Base-by-base conservation (phyloP, 2,797 vertebrate species). In the Holocentrus rufus region DNA sequence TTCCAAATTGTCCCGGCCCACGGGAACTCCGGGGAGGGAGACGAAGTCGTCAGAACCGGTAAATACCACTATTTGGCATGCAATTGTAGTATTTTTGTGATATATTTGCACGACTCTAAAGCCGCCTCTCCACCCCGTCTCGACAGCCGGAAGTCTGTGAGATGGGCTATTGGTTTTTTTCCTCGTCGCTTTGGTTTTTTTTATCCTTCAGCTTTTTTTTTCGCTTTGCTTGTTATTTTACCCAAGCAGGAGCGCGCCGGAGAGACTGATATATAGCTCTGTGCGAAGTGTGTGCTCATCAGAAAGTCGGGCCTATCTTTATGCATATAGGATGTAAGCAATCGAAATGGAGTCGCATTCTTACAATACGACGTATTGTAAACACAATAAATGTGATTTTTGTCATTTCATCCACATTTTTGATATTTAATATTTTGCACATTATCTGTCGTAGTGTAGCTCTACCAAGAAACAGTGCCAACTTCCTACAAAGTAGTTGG, bases 71-170 rank as follows among this genome's bases (percentile, higher is more conserved):
- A 18, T 82, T 89, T 85, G 84, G 69, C 82, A 47, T 68, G 80
- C 86, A 81, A 68, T 85, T 83, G 64, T 82, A 13, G 77, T 89
- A 65, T 76, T 86, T 87, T 79, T 72, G 65, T 74, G 79, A 65
- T 79, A 74, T 79, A 89, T 89, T 85, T 91, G 66, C 85, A 87
- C 69, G 80, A 89, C 84, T 87, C 69, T 30, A 80, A 87, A 82
- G 87, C 87, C 84, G 82, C 89, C 81, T 89, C 85, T 87, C 83
- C 80, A 54, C 83, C 86, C 69, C 79, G 84, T 88, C 84, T 84
- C 89, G 83, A 84, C 86, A 92, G 91, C 94, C 94, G 94, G 94
- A 94, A 95, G 94, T 95, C 89, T 91, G 85, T 82, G 89, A 88
- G 87, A 90, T 85, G 85, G 86, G 86, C 85, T 85, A 58, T 81